phyloP scores from a whole-genome alignment of 1,140 invertebrate species.

The Drosophila guanche region DNA sequence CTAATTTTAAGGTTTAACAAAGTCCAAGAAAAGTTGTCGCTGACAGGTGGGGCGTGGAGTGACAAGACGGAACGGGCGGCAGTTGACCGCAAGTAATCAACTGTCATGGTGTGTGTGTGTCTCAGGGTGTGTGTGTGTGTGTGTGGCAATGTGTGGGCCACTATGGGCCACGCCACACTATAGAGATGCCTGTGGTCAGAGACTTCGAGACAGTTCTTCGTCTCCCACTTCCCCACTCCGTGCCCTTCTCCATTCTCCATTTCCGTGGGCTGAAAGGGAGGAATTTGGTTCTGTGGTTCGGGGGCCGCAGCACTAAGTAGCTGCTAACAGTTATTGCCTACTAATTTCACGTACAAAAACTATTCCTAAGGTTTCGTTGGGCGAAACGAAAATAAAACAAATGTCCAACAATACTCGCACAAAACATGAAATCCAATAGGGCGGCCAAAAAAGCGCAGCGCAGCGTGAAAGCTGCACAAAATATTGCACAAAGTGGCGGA shows the following conservation, averaged over 20 bases:
- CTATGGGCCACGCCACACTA: not conserved
- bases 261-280: not conserved
- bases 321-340: slow-evolving; percentile 75
- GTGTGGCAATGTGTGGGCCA: slow-evolving; percentile 11
- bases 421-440: slow-evolving; percentile 72
- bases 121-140: not conserved
- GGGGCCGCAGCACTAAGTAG: slow-evolving; percentile 65
- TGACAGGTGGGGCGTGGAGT: slow-evolving; percentile 31
- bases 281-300: not conserved
- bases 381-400: slow-evolving; percentile 3
- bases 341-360: slow-evolving; percentile 63
- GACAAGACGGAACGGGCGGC: slow-evolving; percentile 16
- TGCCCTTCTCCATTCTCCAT: not conserved
- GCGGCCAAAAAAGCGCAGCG: slow-evolving; percentile 56
- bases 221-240: slow-evolving; percentile 2
- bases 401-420: slow-evolving; percentile 43
- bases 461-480: slow-evolving; percentile 23
- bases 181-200: slow-evolving; percentile 62
- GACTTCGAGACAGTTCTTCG: slow-evolving; percentile 10
- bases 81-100: slow-evolving; percentile 73
- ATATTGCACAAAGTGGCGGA: slow-evolving; percentile 3
- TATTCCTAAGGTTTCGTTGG: slow-evolving; percentile 66
- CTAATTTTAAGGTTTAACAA: slow-evolving; percentile 82
- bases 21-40: slow-evolving; percentile 69
- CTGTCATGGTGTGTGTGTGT: slow-evolving; percentile 30